phyloP scores from a whole-genome alignment of 2,797 vertebrate genomes.

The Alectoris magna region DNA sequence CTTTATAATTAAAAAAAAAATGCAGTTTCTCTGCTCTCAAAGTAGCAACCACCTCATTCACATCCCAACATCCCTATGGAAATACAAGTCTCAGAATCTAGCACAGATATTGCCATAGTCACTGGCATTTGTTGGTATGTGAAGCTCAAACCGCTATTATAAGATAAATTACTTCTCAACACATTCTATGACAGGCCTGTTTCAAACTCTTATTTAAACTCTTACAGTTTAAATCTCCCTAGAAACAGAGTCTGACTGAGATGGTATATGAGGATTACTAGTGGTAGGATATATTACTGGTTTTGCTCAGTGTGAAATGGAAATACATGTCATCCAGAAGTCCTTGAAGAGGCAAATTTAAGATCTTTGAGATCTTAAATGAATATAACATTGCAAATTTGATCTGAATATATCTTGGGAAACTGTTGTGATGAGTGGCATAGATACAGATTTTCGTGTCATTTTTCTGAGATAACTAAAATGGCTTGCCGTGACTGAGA shows the following conservation, averaged over 20 bases:
- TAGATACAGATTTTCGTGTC: background rate
- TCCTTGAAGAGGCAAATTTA: background rate
- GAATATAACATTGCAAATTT: background rate
- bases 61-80: background rate
- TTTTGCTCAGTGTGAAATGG: background rate
- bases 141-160: background rate
- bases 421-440: background rate
- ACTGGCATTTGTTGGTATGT: background rate
- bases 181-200: background rate
- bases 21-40: background rate
- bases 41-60: background rate
- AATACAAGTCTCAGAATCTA: background rate
- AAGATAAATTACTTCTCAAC: background rate
- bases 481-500: background rate
- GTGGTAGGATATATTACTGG: background rate
- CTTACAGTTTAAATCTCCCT: background rate
- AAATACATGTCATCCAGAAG: background rate
- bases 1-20: background rate
- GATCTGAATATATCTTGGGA: background rate
- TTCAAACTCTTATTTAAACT: background rate
- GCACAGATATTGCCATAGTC: background rate
- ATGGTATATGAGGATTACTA: background rate
- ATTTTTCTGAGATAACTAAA: background rate
- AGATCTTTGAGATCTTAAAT: constrained; percentile 1
- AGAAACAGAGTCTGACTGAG: background rate